Conservation (phyloP, 2,888 invertebrate genomes). For the Amblyjoppa fuscipennis region DNA sequence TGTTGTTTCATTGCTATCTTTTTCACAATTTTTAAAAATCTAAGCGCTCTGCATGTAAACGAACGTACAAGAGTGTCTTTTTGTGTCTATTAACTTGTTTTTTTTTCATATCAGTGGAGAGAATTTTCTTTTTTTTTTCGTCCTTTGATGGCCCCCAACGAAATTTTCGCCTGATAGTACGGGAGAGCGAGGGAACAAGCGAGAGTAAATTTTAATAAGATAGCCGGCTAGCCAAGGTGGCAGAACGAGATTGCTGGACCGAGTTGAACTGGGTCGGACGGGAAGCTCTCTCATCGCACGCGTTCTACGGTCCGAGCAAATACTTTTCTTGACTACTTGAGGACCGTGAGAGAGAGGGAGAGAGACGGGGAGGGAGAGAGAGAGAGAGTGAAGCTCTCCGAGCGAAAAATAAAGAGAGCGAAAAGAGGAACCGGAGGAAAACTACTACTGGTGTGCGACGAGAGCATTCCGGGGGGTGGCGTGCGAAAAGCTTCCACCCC, state of each 20-base stretch:
- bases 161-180: slow-evolving; percentile 60
- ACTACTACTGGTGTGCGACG: slow-evolving; percentile 60
- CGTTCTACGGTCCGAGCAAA: slow-evolving; percentile 68
- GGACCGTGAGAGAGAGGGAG: slow-evolving; percentile 49
- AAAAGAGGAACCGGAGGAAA: slow-evolving; percentile 61
- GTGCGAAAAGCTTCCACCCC: slow-evolving; percentile 68
- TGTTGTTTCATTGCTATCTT: no score
- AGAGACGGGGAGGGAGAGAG: slow-evolving; percentile 19
- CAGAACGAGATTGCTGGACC: slow-evolving; percentile 67
- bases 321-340: slow-evolving; percentile 72
- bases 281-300: slow-evolving; percentile 58
- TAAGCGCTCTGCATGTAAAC: no score
- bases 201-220: slow-evolving; percentile 69
- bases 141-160: slow-evolving; percentile 61
- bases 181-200: slow-evolving; percentile 50
- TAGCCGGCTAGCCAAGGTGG: slow-evolving; percentile 64
- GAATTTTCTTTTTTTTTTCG: slow-evolving; percentile 15
- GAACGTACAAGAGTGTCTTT: background rate
- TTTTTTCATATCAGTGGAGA: background rate
- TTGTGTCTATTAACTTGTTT: background rate
- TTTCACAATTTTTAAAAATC: no score
- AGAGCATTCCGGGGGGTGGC: slow-evolving; percentile 63
- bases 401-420: slow-evolving; percentile 20
- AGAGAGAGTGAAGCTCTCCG: background rate
- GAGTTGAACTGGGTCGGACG: slow-evolving; percentile 64